A percentile compares a stretch with the other conserved stretches of the same genome.
These are phyloP conservation scores for human (Homo sapiens) DNA, from an alignment of 2,113 vertebrate species.

Conservation along the genomic window DNA sequence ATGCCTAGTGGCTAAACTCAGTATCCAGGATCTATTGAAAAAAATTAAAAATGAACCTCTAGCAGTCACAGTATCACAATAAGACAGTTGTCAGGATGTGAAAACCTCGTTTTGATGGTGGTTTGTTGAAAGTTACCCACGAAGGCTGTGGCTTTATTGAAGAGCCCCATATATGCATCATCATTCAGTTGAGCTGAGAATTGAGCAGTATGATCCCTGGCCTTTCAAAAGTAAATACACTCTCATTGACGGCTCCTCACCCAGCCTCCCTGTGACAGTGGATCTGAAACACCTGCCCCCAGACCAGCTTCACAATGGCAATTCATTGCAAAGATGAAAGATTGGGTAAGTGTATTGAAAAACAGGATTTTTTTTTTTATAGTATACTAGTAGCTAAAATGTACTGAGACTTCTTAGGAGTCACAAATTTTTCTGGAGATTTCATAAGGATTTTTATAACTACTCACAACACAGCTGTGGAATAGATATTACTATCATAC, in stretches of 20 bases:
- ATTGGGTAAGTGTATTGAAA: background rate
- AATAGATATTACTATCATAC: background rate
- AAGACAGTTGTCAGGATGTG: background rate
- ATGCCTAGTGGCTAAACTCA: background rate
- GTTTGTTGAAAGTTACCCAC: background rate
- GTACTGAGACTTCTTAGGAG: background rate
- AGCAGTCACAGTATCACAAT: fast-evolving
- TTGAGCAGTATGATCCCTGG: fast-evolving
- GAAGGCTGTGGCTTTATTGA: background rate
- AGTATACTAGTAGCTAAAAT: background rate
- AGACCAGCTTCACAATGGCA: background rate
- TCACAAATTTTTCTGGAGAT: background rate
- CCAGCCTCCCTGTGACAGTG: background rate
- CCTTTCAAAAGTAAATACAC: background rate
- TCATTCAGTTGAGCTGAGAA: background rate
- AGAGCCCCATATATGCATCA: fast-evolving
- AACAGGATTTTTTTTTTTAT: background rate
- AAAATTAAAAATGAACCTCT: background rate
- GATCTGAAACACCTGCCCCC: background rate
- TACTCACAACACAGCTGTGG: background rate
- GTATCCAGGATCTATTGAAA: background rate
- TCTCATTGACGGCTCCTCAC: too few relatives aligned
- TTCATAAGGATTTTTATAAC: background rate
- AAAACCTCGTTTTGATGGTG: background rate
- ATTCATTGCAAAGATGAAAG: background rate